Evolutionary conservation across 1,140 invertebrate genomes (phyloP).

Genomic region (Sinella curviseta): DNA sequence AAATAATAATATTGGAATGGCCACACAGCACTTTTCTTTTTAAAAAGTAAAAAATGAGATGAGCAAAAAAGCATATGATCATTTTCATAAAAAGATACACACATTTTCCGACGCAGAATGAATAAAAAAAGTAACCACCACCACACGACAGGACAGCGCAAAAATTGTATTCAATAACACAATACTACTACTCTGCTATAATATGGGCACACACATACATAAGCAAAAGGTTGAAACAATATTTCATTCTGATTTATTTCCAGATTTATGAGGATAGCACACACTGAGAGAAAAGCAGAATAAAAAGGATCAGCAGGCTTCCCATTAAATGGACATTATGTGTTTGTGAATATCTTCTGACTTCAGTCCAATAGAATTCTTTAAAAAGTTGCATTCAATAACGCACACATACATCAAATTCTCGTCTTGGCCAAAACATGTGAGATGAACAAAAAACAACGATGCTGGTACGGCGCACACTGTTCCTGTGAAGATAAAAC

Average conservation of each 20-base stretch:
- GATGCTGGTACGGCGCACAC: too few relatives aligned
- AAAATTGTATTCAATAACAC: slow-evolving; percentile 14
- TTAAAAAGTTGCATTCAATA: background rate
- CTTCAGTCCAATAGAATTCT: too few relatives aligned
- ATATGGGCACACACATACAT: background rate
- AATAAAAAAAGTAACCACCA: background rate
- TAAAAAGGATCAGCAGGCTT: slow-evolving; percentile 1
- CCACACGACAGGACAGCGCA: background rate
- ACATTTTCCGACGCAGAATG: too few relatives aligned
- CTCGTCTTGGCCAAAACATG: too few relatives aligned
- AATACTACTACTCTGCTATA: background rate
- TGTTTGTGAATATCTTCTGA: background rate
- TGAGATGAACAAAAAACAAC: too few relatives aligned
- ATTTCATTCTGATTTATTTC: slow-evolving; percentile 46
- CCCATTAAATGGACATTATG: slow-evolving; percentile 13
- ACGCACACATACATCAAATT: background rate
- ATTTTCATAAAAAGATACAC: background rate
- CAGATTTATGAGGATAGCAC: slow-evolving; percentile 40
- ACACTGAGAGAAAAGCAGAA: slow-evolving; percentile 8
- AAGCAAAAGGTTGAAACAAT: slow-evolving; percentile 32
- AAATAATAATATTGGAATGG: slow-evolving; percentile 12
- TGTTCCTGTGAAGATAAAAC: too few relatives aligned
- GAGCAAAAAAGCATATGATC: background rate
- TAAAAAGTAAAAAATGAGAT: slow-evolving; percentile 1
- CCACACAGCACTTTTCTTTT: slow-evolving; percentile 19